Percentiles rank a stretch among this genome's conserved stretches.
Conservation (phyloP, 2,888 invertebrate genomes). For the Escarpia spicata region DNA sequence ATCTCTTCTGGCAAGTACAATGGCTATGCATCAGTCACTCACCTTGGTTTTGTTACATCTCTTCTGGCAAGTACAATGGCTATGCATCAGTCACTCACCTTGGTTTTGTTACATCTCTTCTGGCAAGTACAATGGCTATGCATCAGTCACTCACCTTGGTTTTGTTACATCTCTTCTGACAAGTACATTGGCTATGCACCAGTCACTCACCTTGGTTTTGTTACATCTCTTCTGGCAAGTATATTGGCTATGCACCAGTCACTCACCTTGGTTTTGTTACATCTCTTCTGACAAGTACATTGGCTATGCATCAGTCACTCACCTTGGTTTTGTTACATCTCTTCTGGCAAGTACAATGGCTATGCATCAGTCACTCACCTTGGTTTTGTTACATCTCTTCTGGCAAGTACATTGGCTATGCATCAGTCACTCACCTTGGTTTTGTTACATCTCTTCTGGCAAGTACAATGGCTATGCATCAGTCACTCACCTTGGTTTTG, state of each 20-base stretch:
- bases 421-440: constrained; percentile 17
- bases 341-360: not conserved
- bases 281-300: not conserved
- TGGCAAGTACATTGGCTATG: not conserved
- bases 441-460: not conserved
- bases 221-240: not conserved
- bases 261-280: constrained; percentile 20
- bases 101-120: not conserved
- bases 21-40: not conserved
- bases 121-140: not conserved
- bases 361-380: not conserved
- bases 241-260: not conserved
- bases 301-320: not conserved
- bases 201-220: constrained; percentile 20
- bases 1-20: not conserved
- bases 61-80: not conserved
- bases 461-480: not conserved
- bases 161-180: not conserved
- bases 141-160: constrained; percentile 17
- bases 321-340: constrained; percentile 2
- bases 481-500: constrained; percentile 20
- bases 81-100: not conserved
- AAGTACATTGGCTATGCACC: not conserved
- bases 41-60: constrained; percentile 2
- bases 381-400: not conserved